These are phyloP conservation scores for Gryllus longicercus DNA, from an alignment of 2,888 invertebrate genomes.

Conservation along the genomic window DNA sequence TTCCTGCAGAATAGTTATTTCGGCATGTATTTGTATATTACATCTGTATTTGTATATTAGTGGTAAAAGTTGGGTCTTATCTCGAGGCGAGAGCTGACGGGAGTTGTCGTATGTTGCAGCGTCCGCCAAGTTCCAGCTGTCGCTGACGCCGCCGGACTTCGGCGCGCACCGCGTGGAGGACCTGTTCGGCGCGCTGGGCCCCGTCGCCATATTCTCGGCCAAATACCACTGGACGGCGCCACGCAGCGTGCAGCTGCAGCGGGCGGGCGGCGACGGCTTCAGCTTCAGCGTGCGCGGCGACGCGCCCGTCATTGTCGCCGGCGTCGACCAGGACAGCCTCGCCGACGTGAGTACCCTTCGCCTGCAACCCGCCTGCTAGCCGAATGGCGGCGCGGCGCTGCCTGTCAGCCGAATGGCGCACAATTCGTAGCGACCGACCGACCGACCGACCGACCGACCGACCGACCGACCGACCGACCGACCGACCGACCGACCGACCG, in stretches of 20 bases:
- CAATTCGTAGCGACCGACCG: too few species aligned
- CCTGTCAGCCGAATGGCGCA: too few species aligned
- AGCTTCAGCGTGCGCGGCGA: conserved; percentile 93
- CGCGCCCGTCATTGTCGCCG: conserved; percentile 87
- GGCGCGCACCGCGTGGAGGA: conserved; percentile 81
- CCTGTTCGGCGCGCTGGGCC: conserved; percentile 83
- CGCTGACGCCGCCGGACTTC: conserved; percentile 86
- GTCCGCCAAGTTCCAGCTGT: conserved; percentile 81
- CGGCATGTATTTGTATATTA: too few species aligned
- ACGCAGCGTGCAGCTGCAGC: conserved; percentile 72
- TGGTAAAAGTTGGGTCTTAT: too few species aligned
- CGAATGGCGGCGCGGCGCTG: too few species aligned
- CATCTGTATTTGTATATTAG: too few species aligned
- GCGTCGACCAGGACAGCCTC: conserved; percentile 83
- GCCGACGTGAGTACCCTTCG: conserved; percentile 71
- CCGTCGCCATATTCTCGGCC: conserved; percentile 90
- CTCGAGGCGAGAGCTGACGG: too few species aligned
- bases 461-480: too few species aligned
- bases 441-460: too few species aligned
- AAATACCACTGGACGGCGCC: conserved; percentile 92
- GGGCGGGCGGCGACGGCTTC: conserved; percentile 67
- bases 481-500: too few species aligned
- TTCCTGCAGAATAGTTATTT: too few species aligned
- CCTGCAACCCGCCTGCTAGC: not conserved
- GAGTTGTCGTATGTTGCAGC: conserved; percentile 53